Percentiles rank a stretch among this genome's conserved stretches.
Evolutionary conservation across 2,888 invertebrate genomes (phyloP).

Genomic region (Heliconius charithonia): DNA sequence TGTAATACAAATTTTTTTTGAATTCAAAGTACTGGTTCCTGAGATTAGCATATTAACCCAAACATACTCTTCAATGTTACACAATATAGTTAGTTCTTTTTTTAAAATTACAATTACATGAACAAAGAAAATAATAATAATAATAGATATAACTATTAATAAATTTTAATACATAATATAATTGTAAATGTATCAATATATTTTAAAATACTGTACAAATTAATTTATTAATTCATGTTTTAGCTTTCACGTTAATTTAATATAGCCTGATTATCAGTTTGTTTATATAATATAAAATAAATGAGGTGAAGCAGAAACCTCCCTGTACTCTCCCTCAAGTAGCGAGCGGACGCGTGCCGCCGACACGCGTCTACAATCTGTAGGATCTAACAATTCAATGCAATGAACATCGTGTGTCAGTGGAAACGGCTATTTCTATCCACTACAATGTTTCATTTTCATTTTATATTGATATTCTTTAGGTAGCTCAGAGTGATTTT

Average conservation of each 20-base stretch:
- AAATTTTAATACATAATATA: too few species aligned
- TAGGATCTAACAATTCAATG: slow-evolving; percentile 44
- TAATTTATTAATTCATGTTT: not conserved
- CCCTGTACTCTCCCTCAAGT: not conserved
- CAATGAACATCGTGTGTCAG: slow-evolving; percentile 37
- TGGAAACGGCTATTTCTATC: slow-evolving; percentile 31
- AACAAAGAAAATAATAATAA: too few species aligned
- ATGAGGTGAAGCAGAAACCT: not conserved
- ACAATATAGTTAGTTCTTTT: too few species aligned
- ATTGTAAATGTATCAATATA: too few species aligned
- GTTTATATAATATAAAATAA: not conserved
- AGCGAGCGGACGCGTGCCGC: slow-evolving; percentile 47
- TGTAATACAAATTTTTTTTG: too few species aligned
- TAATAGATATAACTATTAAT: too few species aligned
- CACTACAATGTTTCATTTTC: not conserved
- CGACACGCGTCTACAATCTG: slow-evolving; percentile 46
- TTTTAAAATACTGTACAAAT: not conserved
- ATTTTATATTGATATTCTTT: not conserved
- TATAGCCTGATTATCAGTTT: not conserved
- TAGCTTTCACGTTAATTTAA: not conserved
- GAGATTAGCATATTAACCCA: too few species aligned
- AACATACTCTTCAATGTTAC: too few species aligned
- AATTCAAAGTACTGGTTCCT: too few species aligned
- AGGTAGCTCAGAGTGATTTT: not conserved
- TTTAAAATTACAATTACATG: too few species aligned